A percentile compares a stretch with the other conserved stretches of the same genome.
phyloP scores from a whole-genome alignment of 2,797 vertebrate species.

The Ceryle rudis region DNA sequence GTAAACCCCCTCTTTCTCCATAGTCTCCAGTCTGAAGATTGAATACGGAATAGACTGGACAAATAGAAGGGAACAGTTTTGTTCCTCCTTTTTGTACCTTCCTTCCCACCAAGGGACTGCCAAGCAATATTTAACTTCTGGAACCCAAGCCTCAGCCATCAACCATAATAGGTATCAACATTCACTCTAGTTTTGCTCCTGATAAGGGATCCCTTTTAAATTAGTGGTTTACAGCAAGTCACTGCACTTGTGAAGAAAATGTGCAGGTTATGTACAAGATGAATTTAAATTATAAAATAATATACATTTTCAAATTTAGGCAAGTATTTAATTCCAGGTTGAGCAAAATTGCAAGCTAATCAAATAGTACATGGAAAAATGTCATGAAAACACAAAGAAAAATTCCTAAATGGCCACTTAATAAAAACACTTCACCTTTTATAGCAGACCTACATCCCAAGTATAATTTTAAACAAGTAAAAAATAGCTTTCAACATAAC shows the following conservation, averaged over 20 bases:
- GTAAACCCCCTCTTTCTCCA: rapidly evolving
- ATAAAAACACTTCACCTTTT: not conserved
- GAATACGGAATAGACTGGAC: not conserved
- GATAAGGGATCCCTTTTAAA: not conserved
- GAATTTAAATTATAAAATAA: not conserved
- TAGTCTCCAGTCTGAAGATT: not conserved
- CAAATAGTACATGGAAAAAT: not conserved
- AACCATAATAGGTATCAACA: not conserved
- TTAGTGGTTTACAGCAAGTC: not conserved
- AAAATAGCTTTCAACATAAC: not conserved
- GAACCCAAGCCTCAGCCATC: not conserved
- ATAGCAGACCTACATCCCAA: not conserved
- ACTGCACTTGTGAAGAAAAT: not conserved
- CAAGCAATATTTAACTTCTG: not conserved
- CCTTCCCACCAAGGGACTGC: not conserved
- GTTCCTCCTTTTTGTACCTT: not conserved
- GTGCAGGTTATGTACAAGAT: not conserved
- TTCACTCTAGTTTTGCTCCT: not conserved
- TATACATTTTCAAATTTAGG: not conserved
- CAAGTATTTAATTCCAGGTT: conserved; percentile 1
- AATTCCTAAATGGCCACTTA: not conserved
- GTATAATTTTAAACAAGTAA: not conserved
- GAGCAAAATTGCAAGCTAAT: not conserved
- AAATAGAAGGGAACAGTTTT: not conserved
- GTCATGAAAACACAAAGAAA: not conserved